phyloP scores from a whole-genome alignment of 1,140 invertebrate species.

The Diachasmimorpha longicaudata region DNA sequence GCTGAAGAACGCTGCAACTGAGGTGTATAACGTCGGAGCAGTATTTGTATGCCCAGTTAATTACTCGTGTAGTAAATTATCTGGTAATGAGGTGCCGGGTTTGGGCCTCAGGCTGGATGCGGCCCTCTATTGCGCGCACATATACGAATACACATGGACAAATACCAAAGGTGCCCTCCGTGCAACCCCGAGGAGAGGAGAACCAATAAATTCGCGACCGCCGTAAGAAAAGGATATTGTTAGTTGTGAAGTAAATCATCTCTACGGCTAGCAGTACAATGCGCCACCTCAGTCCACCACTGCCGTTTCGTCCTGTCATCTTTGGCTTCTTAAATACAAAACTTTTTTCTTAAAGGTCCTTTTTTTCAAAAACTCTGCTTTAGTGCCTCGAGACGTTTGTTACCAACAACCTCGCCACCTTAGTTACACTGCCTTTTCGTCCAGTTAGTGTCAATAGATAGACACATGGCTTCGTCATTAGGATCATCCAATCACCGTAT shows the following conservation, averaged over 20 bases:
- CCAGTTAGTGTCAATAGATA: conserved; percentile 51
- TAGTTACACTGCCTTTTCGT: conserved; percentile 25
- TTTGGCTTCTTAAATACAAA: not conserved
- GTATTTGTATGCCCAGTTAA: conserved; percentile 61
- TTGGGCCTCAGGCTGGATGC: conserved; percentile 45
- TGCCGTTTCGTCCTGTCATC: conserved; percentile 14
- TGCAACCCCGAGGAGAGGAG: conserved; percentile 47
- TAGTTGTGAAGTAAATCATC: conserved; percentile 63
- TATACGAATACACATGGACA: too few species aligned
- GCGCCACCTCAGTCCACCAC: not conserved
- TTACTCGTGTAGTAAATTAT: conserved; percentile 63
- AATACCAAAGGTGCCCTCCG: conserved; percentile 33
- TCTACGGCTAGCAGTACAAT: conserved; percentile 30
- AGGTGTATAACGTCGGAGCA: conserved; percentile 18
- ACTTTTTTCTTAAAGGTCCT: not conserved
- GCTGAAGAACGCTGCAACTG: not conserved
- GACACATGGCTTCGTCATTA: conserved; percentile 53
- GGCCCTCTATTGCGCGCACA: conserved; percentile 12
- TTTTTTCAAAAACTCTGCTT: conserved; percentile 11
- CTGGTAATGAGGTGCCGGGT: conserved; percentile 61
- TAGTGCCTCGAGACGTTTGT: conserved; percentile 30
- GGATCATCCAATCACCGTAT: conserved; percentile 47
- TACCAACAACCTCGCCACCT: conserved; percentile 29
- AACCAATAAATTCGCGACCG: conserved; percentile 58
- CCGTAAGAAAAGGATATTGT: conserved; percentile 59